Percentiles rank a stretch among this genome's conserved stretches.
Evolutionary conservation across 2,113 vertebrate genomes (phyloP).

Genomic region (Spea bombifrons): DNA sequence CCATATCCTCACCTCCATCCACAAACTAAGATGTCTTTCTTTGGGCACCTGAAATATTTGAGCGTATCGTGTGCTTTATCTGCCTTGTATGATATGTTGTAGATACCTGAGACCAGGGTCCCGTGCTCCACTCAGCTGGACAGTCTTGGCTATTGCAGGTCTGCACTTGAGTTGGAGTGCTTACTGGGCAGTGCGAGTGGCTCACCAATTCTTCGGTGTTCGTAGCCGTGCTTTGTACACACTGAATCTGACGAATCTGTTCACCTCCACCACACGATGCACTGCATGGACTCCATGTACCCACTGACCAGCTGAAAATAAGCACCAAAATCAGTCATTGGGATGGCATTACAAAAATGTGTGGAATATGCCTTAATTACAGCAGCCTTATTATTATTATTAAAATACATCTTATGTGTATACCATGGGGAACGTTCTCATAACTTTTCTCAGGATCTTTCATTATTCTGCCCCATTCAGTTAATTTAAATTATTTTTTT

Average conservation of each 20-base stretch:
- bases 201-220: constrained; percentile 76
- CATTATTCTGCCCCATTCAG: too few relatives aligned
- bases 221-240: constrained; percentile 81
- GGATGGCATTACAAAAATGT: too few relatives aligned
- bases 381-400: too few relatives aligned
- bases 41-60: too few relatives aligned
- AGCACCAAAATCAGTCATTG: not conserved
- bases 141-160: constrained; percentile 81
- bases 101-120: constrained; percentile 87
- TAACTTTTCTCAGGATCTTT: too few relatives aligned
- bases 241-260: constrained; percentile 79
- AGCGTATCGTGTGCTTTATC: too few relatives aligned
- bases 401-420: too few relatives aligned
- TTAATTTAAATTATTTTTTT: too few relatives aligned
- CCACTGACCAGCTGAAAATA: constrained; percentile 76
- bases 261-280: constrained; percentile 83
- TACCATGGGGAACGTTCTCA: too few relatives aligned
- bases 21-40: too few relatives aligned
- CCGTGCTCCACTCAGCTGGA: constrained; percentile 81
- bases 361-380: too few relatives aligned
- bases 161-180: constrained; percentile 77
- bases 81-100: not conserved
- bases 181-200: constrained; percentile 82
- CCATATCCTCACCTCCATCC: too few relatives aligned
- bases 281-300: constrained; percentile 84